phyloP scores from a whole-genome alignment of 2,888 invertebrate genomes.

The Steromphala cineraria region DNA sequence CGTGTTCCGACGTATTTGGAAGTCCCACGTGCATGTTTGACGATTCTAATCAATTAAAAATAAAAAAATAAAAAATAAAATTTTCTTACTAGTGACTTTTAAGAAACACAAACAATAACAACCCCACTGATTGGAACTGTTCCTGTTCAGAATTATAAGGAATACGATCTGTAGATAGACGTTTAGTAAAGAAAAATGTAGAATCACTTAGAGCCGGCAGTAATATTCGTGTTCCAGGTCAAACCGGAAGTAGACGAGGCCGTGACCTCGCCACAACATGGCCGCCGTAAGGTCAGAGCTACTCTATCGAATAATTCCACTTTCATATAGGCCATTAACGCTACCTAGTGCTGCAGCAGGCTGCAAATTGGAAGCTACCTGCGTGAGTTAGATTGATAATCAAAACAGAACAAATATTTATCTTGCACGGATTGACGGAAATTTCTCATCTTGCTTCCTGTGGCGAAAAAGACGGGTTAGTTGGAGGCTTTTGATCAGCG shows the following conservation, averaged over 20 bases:
- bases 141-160: too few relatives aligned
- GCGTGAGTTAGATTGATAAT: conserved; percentile 13
- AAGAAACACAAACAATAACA: too few relatives aligned
- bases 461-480: not conserved
- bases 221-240: not conserved
- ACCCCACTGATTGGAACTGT: too few relatives aligned
- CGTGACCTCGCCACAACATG: not conserved
- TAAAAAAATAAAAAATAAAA: too few relatives aligned
- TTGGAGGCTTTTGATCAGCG: conserved; percentile 3
- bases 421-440: conserved; percentile 17
- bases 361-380: conserved; percentile 9
- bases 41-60: too few relatives aligned
- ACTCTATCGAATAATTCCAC: too few relatives aligned
- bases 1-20: too few relatives aligned
- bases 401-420: conserved; percentile 22
- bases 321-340: not conserved
- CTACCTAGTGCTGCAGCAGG: not conserved
- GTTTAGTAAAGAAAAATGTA: too few relatives aligned
- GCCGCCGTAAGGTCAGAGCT: not conserved
- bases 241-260: not conserved
- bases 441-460: conserved; percentile 20
- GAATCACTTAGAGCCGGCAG: too few relatives aligned
- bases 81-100: too few relatives aligned
- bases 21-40: too few relatives aligned
- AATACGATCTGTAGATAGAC: too few relatives aligned